Conservation (phyloP, 2,888 invertebrate species). For the Bugula neritina region DNA sequence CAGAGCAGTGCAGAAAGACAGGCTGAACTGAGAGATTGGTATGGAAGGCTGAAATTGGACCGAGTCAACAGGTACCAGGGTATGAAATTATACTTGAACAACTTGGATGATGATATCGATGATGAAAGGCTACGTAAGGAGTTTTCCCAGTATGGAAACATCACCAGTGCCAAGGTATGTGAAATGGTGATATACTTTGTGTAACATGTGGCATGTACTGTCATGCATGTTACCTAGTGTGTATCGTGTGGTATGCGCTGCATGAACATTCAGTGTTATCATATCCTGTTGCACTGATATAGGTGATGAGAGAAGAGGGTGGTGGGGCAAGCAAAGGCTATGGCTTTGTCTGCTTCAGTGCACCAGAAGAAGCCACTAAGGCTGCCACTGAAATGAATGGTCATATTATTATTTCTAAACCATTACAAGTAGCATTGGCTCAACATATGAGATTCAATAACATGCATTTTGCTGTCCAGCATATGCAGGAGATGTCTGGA, state of each 20-base stretch:
- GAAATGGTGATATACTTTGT: not conserved
- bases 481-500: constrained; percentile 85
- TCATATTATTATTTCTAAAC: constrained; percentile 91
- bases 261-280: not conserved
- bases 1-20: constrained; percentile 98
- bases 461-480: constrained; percentile 94
- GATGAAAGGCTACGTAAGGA: constrained; percentile 92
- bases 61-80: constrained; percentile 76
- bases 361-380: constrained; percentile 95
- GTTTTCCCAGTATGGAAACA: constrained; percentile 93
- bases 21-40: constrained; percentile 89
- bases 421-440: constrained; percentile 94
- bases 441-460: constrained; percentile 98
- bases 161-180: constrained; percentile 87
- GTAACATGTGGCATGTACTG: too few relatives aligned
- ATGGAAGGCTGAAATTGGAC: constrained; percentile 90
- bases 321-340: constrained; percentile 76
- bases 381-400: constrained; percentile 99
- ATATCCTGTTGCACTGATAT: not conserved
- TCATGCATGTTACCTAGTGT: not conserved
- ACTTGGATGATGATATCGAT: constrained; percentile 94
- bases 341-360: constrained; percentile 97
- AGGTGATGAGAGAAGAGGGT: constrained; percentile 56
- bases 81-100: constrained; percentile 97
- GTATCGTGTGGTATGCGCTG: not conserved